A percentile compares a stretch with the other conserved stretches of the same genome.
These are phyloP conservation scores for Bombyx huttoni DNA, from an alignment of 2,888 invertebrate genomes.

Conservation along the genomic window DNA sequence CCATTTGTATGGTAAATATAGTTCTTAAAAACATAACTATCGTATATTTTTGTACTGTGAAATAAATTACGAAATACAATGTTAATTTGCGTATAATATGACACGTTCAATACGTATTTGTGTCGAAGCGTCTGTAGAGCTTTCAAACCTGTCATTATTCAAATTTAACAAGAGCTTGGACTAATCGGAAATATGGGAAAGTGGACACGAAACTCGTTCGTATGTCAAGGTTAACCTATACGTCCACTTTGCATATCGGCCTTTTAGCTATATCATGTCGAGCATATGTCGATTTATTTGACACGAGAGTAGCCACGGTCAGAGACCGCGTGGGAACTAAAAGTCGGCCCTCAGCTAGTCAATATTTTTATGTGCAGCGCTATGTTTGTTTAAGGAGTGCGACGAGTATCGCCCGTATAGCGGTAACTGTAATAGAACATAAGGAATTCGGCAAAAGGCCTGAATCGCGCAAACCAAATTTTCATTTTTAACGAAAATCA, in stretches of 20 bases:
- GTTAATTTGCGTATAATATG: no score
- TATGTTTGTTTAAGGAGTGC: background rate
- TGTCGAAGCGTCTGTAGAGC: background rate
- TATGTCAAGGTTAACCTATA: slow-evolving; percentile 50
- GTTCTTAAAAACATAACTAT: no score
- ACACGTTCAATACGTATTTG: background rate
- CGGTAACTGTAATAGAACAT: no score
- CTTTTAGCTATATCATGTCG: slow-evolving; percentile 36
- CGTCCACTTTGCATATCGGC: slow-evolving; percentile 42
- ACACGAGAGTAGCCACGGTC: slow-evolving; percentile 31
- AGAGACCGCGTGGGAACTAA: slow-evolving; percentile 56
- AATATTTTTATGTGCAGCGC: background rate
- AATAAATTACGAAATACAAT: no score
- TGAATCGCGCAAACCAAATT: no score
- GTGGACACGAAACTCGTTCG: slow-evolving; percentile 17
- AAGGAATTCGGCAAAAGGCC: no score
- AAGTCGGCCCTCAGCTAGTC: slow-evolving; percentile 5
- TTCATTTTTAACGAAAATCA: no score
- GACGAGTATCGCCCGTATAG: background rate
- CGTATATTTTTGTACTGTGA: no score
- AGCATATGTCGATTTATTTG: slow-evolving; percentile 26
- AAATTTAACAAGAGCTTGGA: background rate
- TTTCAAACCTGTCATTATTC: background rate
- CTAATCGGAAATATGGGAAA: slow-evolving; percentile 8
- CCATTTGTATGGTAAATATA: background rate